Percentiles rank a stretch among this genome's conserved stretches.
Conservation (phyloP, 2,113 vertebrate genomes). For the Callipepla squamata region DNA sequence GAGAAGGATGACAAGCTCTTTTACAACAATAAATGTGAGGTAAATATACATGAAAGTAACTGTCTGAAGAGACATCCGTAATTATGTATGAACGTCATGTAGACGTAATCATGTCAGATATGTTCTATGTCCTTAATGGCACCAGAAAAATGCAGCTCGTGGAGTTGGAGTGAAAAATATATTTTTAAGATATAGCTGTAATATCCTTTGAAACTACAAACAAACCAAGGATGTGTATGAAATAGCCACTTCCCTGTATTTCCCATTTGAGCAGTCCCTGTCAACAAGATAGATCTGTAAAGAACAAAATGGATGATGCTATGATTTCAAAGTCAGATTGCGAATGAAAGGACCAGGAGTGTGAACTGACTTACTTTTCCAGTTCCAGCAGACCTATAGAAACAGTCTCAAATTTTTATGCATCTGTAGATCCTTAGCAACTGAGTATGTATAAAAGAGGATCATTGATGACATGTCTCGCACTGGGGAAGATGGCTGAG, state of each 20-base stretch:
- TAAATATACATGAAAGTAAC: neutral
- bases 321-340: neutral
- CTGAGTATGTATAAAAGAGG: neutral
- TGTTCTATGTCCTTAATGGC: neutral
- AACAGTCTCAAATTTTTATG: neutral
- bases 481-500: neutral
- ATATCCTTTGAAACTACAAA: neutral
- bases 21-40: neutral
- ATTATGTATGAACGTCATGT: neutral
- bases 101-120: neutral
- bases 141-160: neutral
- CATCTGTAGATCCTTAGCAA: neutral
- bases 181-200: neutral
- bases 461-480: neutral
- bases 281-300: neutral
- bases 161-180: neutral
- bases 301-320: neutral
- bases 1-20: neutral
- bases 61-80: neutral
- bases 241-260: neutral
- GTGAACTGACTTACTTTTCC: neutral
- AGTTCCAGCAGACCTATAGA: neutral
- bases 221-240: neutral
- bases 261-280: neutral
- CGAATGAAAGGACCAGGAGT: neutral